Evolutionary conservation across 2,888 invertebrate species (phyloP).

Genomic region (Corbicula japonica): DNA sequence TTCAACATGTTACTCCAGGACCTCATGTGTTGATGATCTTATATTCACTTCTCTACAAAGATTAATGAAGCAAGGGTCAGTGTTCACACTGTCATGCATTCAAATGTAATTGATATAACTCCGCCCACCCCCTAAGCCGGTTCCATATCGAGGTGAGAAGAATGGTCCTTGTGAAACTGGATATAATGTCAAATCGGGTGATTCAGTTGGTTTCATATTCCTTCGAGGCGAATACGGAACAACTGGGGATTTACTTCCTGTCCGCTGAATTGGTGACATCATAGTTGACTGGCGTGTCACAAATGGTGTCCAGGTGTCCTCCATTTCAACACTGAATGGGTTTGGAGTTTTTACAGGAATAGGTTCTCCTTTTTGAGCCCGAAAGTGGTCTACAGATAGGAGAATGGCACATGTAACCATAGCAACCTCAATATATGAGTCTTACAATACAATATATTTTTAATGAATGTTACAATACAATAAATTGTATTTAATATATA

Average conservation of each 20-base stretch:
- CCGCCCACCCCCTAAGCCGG: slow-evolving; percentile 58
- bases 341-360: slow-evolving; percentile 65
- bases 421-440: no score
- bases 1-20: no score
- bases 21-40: no score
- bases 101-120: slow-evolving; percentile 61
- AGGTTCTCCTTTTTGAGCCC: slow-evolving; percentile 66
- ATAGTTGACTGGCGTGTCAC: slow-evolving; percentile 62
- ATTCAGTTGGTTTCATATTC: slow-evolving; percentile 44
- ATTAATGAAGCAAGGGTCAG: no score
- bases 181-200: slow-evolving; percentile 61
- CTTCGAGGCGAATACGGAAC: slow-evolving; percentile 55
- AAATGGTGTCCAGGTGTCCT: slow-evolving; percentile 64
- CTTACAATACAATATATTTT: no score
- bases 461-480: no score
- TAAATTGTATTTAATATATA: no score
- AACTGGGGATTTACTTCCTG: slow-evolving; percentile 55
- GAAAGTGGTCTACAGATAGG: slow-evolving; percentile 66
- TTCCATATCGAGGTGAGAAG: slow-evolving; percentile 58
- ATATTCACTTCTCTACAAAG: no score
- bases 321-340: slow-evolving; percentile 57
- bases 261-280: slow-evolving; percentile 50
- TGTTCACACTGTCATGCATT: slow-evolving; percentile 29
- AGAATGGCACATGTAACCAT: no score
- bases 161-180: slow-evolving; percentile 56